A percentile compares a stretch with the other conserved stretches of the same genome.
These are phyloP conservation scores for Parapsyche elsis DNA, from an alignment of 1,140 invertebrate genomes.

Conservation along the genomic window DNA sequence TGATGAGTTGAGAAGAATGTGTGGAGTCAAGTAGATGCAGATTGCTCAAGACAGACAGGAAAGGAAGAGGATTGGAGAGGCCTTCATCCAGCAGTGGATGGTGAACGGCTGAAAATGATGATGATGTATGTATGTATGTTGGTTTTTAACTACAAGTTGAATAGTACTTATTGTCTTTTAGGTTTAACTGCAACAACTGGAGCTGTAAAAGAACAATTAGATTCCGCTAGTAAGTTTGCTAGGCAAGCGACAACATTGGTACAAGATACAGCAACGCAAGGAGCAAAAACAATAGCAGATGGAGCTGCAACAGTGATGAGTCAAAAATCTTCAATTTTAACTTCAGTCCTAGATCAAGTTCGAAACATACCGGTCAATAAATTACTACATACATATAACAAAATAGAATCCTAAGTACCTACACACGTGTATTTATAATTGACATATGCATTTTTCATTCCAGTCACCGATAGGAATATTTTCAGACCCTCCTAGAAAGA, in stretches of 20 bases:
- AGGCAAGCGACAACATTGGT: constrained; percentile 23
- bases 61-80: too few species aligned
- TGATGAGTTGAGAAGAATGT: too few species aligned
- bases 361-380: neutral
- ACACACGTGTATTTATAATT: too few species aligned
- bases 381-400: neutral
- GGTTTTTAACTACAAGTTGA: neutral
- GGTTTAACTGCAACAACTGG: constrained; percentile 24
- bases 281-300: constrained; percentile 5
- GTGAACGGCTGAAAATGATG: too few species aligned
- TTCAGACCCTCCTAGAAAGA: constrained; percentile 43
- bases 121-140: too few species aligned
- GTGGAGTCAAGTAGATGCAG: too few species aligned
- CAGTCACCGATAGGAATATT: constrained; percentile 42
- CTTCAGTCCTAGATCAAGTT: neutral
- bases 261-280: constrained; percentile 13
- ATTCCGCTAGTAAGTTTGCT: constrained; percentile 37
- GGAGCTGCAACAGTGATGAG: neutral
- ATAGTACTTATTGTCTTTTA: neutral
- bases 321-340: constrained; percentile 20
- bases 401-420: too few species aligned
- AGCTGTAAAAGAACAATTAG: constrained; percentile 21
- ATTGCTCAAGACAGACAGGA: too few species aligned
- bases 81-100: too few species aligned
- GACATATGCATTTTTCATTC: constrained; percentile 1